Base-by-base conservation (phyloP, 2,113 vertebrate genomes). In the Pardalotus punctatus region DNA sequence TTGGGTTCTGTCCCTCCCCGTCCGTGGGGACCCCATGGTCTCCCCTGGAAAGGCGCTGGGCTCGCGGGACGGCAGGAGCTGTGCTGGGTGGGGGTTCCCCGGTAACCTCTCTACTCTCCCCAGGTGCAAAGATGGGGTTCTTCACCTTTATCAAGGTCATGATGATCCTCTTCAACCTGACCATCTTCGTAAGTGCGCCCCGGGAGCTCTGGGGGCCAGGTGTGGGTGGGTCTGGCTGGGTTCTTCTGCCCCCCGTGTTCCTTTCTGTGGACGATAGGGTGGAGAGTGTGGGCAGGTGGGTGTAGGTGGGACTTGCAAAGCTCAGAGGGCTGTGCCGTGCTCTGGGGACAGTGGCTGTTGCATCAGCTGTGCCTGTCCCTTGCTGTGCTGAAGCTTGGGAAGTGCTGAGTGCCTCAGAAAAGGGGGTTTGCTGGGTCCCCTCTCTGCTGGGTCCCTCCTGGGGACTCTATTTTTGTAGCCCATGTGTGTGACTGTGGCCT, bases 161-260 rank as follows among this genome's bases (percentile, higher is more conserved):
- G 97, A 99, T 99, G 98, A 50, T 98, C 93, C 72, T 99, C 78
- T 99, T 99, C 98, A 99, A 99, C 97, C 92, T 98, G 86, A 73
- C 98, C 88, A 99, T 99, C 93, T 98, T 98, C 54, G 99, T 99
- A 98, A 99, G 99, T 99, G 97, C 61, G 20, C 50, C 81, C 64
- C 40, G 45, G 51, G 36, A 29, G 11, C 4, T 5, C 27, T 18
- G 38, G 36, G 43, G 57, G 31, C 20, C 0, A 17, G 40, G 17
- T 5, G 4, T 14, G 54, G 28, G 28, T 7, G 35, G 28, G 23
- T 0, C 2, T 13, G 43, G 47, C 40, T 18, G 66, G 16, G 60
- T 9, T 58, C 16, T 23, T 7, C 58, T 42, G 56, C 9, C 6
- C 7, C 31, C 58, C 6, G 1, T 11, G 14, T 5, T 36, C 33